Base-by-base conservation (phyloP, 2,888 invertebrate species). In the Artemia sinica region DNA sequence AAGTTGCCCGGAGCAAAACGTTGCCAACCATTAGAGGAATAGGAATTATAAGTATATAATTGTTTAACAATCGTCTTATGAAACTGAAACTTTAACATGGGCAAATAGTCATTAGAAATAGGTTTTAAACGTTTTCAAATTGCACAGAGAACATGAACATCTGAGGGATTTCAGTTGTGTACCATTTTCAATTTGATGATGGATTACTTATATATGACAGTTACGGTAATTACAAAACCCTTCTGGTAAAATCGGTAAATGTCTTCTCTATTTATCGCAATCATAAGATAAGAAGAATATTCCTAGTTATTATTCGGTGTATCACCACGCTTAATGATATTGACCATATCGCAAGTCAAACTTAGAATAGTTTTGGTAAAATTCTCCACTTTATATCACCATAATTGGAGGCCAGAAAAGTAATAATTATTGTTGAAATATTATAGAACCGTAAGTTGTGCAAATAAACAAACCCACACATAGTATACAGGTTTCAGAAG, bases 111-210 rank as follows among this genome's bases (percentile, higher is more conserved):
- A 58, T 58, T 58, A 58, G 63, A 58, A 58, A 58, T 58, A 41
- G 63, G 63, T 58, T 58, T 58, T 58, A 58, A 58, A 58, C 63
- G 63, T 58, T 58, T 58, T 28, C 63, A 58, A 58, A 58, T 58
- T 58, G 63, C 63, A 18, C 63, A 28, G 28, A 18, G 63, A 58
- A 58, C 63, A 58, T 58, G 63, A n/a, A 58, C 63, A 58, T n/a
- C 8, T 58, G n/a, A 58, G 28, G 28, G 63, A 28, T 58, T 58
- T 58, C 14, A 58, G 63, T 18, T 58, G 28, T 18, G 63, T 28
- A 28, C 41, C 63, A 28, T 58, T 58, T 58, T 58, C 63, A 28
- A 58, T 58, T 11, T 58, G 63, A 58, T 58, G 63, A 58, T 58
- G 28, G 63, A 58, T 58, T n/a, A 58, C 28, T n/a, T n/a, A 8